Evolutionary conservation across 1,140 invertebrate genomes (phyloP), one percentile per base, ranked within the genome.

Genomic region (Pemphigus obesinymphae): DNA sequence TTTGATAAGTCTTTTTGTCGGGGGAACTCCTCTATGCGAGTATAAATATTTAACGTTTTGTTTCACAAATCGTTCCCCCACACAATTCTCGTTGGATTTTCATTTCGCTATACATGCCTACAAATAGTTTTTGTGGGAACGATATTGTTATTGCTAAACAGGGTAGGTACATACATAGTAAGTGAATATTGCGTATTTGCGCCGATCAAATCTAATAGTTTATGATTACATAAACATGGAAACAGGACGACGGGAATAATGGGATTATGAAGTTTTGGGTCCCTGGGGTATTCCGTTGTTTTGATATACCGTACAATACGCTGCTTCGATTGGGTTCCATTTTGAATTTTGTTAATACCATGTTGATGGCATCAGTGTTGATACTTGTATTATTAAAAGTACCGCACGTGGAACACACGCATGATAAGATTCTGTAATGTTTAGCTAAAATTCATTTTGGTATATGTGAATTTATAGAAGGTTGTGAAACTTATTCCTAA

Each of bases 61-160:
- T 80, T 63, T 80, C 45, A 80, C 76, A 63, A 80, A 80, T 80
- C 76, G 76, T 17, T 20, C 29, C 15, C 37, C 37, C 66, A n/a
- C n/a, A 17, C 20, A 20, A 8, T 31, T 10, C 37, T 10, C 45
- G 37, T n/a, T n/a, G 2, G 48, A 20, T 50, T 50, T 50, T 6
- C 48, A 2, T 5, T 50, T 20, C 43, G 43, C 48, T 50, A 1
- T 50, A 50, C 15, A 26, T n/a, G 7, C 11, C 5, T 53, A n/a
- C 11, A 58, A 7, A n/a, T n/a, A 58, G 23, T 11, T 26, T 23
- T 0, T 3, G 23, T 23, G 53, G 29, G 29, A 58, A 58, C 53
- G 5, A n/a, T n/a, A n/a, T n/a, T n/a, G 4, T 58, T 55, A 55
- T 58, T 26, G 29, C 11, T 11, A 58, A 58, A 58, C 53, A 2